Evolutionary conservation across 2,797 vertebrate genomes (phyloP), one percentile per base, ranked within the genome.

Genomic region (Manis crassicaudata): DNA sequence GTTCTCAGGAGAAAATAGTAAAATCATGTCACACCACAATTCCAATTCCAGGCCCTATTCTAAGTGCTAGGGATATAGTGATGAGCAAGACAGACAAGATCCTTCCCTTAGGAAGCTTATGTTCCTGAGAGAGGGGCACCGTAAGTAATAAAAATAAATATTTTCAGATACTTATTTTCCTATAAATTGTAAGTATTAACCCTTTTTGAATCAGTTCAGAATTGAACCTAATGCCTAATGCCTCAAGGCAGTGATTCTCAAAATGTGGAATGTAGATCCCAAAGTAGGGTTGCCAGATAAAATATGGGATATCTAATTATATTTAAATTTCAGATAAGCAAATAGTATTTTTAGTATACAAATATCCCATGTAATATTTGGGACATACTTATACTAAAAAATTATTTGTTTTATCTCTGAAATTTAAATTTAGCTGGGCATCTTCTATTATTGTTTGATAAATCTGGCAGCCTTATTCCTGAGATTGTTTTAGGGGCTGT

Each of bases 261-360:
- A 79, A 81, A 50, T 82, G 11, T 70, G 16, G 32, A 86, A 81
- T 58, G 5, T 90, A 67, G 77, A 93, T 63, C 46, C 37, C n/a
- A 76, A 32, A 67, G 14, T 32, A 95, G 10, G 2, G 21, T 84
- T 40, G 20, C 37, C 76, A 90, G 43, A 16, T 70, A 94, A 89
- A 94, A 79, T 79, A 37, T 29, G 79, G 46, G 72, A 84, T 54
- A 76, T 60, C 35, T 29, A 72, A 13, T 84, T 93, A 68, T 62
- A 88, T 85, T 92, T 88, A 91, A 95, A 67, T 83, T 94, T 89
- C 32, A 92, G 25, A 52, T 82, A 77, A 67, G 58, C 40, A 83
- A 85, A 40, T 93, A 92, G 27, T 82, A 63, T 85, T 85, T 84
- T 94, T 68, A 82, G 25, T 86, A n/a, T 68, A 35, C 87, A 16